These are phyloP conservation scores for Onychomys leucogaster DNA, from an alignment of 2,797 vertebrate species.

Conservation along the genomic window DNA sequence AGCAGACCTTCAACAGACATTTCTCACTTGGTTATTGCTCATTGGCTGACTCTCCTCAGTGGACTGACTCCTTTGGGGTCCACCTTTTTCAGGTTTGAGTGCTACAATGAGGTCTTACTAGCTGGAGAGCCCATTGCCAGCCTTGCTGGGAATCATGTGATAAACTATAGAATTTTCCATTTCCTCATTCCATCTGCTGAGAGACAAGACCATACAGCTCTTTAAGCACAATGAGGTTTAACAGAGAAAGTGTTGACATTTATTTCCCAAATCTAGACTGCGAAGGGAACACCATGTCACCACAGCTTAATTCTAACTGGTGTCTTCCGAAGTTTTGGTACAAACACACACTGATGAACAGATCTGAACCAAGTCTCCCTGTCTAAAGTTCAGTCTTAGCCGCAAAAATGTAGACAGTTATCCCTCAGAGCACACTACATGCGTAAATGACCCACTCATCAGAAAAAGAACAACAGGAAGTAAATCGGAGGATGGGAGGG, in stretches of 20 bases:
- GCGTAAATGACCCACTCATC: not conserved
- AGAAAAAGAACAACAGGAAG: not conserved
- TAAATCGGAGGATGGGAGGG: not conserved
- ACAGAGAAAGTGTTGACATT: not conserved
- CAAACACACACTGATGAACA: not conserved
- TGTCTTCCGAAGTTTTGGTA: not conserved
- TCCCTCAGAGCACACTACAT: not conserved
- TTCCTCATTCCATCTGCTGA: not conserved
- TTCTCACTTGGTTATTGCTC: not conserved
- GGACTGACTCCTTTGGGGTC: not conserved
- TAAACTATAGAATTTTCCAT: not conserved
- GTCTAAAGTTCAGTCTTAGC: not conserved
- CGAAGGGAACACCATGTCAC: not conserved
- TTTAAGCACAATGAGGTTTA: not conserved
- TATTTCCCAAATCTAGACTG: conserved; percentile 12
- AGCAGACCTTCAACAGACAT: not conserved
- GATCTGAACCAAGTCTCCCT: not conserved
- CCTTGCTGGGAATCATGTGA: not conserved
- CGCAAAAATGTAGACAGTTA: not conserved
- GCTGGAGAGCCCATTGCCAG: not conserved
- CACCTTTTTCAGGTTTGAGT: not conserved
- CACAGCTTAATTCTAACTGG: not conserved
- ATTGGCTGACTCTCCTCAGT: not conserved
- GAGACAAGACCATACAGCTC: not conserved
- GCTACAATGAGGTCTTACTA: not conserved